Base-by-base conservation (phyloP, 1,140 invertebrate species). In the Laodelphax striatellus region DNA sequence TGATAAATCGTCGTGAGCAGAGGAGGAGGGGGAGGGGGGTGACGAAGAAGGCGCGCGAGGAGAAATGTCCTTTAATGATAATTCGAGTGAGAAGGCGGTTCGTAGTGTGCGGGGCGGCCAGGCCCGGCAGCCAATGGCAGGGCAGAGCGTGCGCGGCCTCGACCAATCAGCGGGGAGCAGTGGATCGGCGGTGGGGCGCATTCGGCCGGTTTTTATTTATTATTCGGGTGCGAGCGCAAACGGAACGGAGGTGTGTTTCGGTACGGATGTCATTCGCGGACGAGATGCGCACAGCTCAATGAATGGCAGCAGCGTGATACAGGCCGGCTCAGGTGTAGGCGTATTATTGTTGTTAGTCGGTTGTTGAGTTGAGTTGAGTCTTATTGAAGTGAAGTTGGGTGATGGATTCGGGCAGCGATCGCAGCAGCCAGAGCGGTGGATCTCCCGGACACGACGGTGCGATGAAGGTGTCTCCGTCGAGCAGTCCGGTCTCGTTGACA, bases 191-290 rank as follows among this genome's bases (percentile, higher is more conserved):
- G 66, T 65, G 63, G 65, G 62, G 52, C 68, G 68, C 71, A 68
- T 66, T 66, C 66, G 65, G 64, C 69, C 71, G 28, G 71, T 70
- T 81, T 80, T 81, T 80, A 80, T 81, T 80, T 80, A 80, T 80
- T 81, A 79, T 77, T 79, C 56, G 38, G 79, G 78, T 78, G 78
- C 79, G 78, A 76, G 77, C 77, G 75, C 73, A 75, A 77, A 77
- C 74, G 76, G 73, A 74, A 76, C 74, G 56, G 74, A 75, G 71
- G 71, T 75, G 75, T 73, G 73, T 73, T 74, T 78, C 73, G 72
- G 73, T 76, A 73, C 73, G 75, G 75, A 75, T 76, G 62, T 54
- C 59, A 64, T 57, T 57, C 58, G 52, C 52, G 61, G 38, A 57
- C 56, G 58, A 38, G 50, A 46, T 52, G 11, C 11, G 52, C 17